Conservation (phyloP, 2,113 vertebrate genomes). For the Prunella fulvescens region DNA sequence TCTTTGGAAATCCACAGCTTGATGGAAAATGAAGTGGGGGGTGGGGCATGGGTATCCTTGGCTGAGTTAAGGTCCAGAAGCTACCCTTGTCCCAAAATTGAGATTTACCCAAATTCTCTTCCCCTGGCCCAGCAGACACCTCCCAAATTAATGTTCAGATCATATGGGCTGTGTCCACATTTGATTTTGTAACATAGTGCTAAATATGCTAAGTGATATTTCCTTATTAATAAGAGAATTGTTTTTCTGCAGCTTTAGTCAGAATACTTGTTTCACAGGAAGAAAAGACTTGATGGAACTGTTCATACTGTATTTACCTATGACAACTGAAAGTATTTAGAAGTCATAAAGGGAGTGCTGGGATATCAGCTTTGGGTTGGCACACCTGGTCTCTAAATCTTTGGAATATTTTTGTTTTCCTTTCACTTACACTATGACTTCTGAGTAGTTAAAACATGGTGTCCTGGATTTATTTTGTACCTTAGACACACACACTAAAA, state of each 20-base stretch:
- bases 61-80: neutral
- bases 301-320: neutral
- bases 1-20: neutral
- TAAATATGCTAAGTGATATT: neutral
- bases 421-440: neutral
- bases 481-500: neutral
- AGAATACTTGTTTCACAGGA: neutral
- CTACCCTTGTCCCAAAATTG: neutral
- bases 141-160: neutral
- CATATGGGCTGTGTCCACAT: neutral
- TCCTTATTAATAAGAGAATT: neutral
- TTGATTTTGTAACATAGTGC: neutral
- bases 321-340: neutral
- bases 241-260: neutral
- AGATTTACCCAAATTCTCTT: neutral
- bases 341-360: neutral
- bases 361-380: neutral
- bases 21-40: neutral
- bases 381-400: neutral
- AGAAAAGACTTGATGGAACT: neutral
- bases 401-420: neutral
- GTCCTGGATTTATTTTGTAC: neutral
- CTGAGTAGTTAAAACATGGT: neutral
- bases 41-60: neutral
- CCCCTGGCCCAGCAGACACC: neutral